phyloP scores from a whole-genome alignment of 1,140 invertebrate genomes.

The Zaprionus ghesquierei region DNA sequence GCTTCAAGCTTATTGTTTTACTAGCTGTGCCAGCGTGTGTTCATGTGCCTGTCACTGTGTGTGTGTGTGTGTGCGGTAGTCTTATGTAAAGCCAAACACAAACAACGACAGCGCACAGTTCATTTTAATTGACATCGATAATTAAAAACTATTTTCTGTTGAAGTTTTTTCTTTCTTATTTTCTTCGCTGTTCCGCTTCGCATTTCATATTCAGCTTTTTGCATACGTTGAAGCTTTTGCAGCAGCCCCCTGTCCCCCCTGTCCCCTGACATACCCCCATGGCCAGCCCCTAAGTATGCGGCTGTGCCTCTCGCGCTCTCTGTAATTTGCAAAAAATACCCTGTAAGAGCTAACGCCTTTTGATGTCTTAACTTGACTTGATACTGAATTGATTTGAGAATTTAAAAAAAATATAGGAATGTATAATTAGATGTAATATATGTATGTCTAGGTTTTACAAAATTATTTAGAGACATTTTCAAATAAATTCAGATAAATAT shows the following conservation, averaged over 20 bases:
- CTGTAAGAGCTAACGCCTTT: not conserved
- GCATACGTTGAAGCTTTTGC: slow-evolving; percentile 18
- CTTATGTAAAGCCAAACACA: slow-evolving; percentile 57
- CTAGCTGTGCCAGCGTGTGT: slow-evolving; percentile 10
- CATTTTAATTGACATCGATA: slow-evolving; percentile 78
- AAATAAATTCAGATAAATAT: too few species aligned
- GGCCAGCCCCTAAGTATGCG: slow-evolving; percentile 3
- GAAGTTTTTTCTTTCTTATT: slow-evolving; percentile 36
- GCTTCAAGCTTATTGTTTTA: slow-evolving; percentile 47
- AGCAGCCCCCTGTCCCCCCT: not conserved
- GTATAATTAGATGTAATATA: too few species aligned
- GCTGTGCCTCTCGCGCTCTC: not conserved
- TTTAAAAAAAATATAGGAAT: too few species aligned
- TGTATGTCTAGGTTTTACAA: too few species aligned
- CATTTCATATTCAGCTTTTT: slow-evolving; percentile 32
- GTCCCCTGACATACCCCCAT: not conserved
- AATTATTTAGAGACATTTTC: too few species aligned
- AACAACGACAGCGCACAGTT: slow-evolving; percentile 49
- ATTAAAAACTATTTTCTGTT: slow-evolving; percentile 73
- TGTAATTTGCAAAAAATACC: not conserved
- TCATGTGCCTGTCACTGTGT: not conserved
- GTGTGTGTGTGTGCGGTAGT: slow-evolving; percentile 3
- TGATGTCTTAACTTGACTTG: not conserved
- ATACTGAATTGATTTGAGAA: not conserved
- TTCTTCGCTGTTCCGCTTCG: slow-evolving; percentile 5